These are phyloP conservation scores for Notamacropus eugenii DNA, from an alignment of 2,797 vertebrate species.

Conservation along the genomic window DNA sequence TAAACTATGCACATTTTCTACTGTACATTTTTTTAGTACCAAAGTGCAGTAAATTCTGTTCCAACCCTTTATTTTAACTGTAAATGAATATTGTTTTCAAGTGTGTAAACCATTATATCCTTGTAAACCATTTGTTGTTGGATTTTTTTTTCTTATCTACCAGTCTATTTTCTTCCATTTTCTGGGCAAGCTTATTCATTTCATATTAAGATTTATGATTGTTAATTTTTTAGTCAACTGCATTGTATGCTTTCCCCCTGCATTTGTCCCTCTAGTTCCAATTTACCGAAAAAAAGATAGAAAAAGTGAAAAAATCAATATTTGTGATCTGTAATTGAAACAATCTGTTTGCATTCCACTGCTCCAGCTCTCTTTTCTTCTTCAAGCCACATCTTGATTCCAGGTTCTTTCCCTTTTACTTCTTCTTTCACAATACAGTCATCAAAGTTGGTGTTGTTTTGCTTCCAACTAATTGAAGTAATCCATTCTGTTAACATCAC, in stretches of 20 bases:
- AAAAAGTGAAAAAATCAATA: background rate
- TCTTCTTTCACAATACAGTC: too few species aligned
- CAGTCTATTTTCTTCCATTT: background rate
- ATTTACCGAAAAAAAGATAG: background rate
- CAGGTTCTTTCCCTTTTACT: background rate
- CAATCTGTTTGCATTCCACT: background rate
- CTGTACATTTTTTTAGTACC: background rate
- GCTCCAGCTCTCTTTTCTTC: background rate
- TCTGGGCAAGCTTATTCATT: background rate
- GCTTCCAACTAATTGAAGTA: background rate
- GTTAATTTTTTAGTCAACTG: background rate
- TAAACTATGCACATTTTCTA: background rate
- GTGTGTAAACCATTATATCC: background rate
- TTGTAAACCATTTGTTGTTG: background rate
- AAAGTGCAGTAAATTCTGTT: background rate
- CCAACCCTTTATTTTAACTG: background rate
- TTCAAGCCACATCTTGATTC: background rate
- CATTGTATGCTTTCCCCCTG: background rate
- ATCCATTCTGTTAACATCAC: background rate
- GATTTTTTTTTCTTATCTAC: background rate
- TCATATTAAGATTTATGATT: background rate
- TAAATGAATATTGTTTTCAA: background rate
- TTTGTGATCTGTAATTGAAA: background rate
- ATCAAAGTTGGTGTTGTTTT: background rate
- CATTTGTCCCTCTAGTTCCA: background rate